Percentiles rank a stretch among this genome's conserved stretches.
phyloP scores from a whole-genome alignment of 2,797 vertebrate genomes.

The Cephalopachus bancanus region DNA sequence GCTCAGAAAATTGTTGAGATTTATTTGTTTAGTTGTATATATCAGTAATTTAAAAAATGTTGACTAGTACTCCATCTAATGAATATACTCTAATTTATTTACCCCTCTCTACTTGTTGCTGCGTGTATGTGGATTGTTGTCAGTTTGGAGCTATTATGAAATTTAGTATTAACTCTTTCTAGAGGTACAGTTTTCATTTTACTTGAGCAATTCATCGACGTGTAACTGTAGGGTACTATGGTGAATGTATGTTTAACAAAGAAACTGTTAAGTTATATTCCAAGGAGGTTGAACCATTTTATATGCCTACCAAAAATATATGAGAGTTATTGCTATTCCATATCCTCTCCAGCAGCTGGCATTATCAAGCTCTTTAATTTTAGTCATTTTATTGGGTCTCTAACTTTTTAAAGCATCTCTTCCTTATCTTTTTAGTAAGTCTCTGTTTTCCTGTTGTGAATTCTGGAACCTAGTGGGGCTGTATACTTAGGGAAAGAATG shows the following conservation, averaged over 20 bases:
- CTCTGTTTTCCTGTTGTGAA: neutral
- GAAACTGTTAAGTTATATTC: neutral
- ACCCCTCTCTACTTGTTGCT: neutral
- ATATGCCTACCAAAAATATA: neutral
- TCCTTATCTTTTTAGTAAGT: neutral
- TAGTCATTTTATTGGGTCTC: neutral
- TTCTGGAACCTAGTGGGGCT: neutral
- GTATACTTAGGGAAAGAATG: neutral
- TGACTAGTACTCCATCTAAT: neutral
- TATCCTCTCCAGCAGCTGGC: neutral
- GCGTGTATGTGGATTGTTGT: neutral
- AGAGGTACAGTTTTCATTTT: neutral
- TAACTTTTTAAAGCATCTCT: neutral
- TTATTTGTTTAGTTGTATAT: neutral
- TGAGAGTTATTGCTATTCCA: neutral
- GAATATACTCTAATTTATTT: neutral
- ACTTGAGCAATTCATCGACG: conserved; percentile 8
- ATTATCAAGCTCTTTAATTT: neutral
- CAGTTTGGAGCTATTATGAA: neutral
- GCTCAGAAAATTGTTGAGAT: neutral
- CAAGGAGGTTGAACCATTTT: neutral
- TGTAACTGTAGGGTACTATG: neutral
- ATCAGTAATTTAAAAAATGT: neutral
- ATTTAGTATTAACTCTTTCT: neutral
- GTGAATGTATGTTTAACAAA: neutral